Evolutionary conservation across 2,888 invertebrate genomes (phyloP).

Genomic region (Tethea ocularis): DNA sequence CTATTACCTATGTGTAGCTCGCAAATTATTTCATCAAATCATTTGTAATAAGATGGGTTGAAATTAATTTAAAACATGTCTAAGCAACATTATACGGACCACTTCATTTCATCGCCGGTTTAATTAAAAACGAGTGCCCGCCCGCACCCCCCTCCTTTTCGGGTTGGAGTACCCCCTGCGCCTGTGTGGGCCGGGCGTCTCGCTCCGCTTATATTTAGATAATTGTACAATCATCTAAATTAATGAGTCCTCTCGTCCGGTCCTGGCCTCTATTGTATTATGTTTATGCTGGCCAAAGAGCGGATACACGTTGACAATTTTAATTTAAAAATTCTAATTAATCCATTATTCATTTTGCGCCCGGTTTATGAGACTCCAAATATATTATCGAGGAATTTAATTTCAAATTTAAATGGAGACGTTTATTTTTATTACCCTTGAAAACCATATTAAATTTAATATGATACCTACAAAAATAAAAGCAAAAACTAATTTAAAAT

Average conservation of each 20-base stretch:
- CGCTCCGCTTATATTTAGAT: conserved; percentile 84
- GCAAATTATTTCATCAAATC: conserved; percentile 56
- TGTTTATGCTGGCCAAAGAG: conserved; percentile 64
- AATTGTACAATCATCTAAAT: conserved; percentile 85
- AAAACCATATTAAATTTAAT: neutral
- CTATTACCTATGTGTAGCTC: conserved; percentile 20
- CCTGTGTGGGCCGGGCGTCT: conserved; percentile 77
- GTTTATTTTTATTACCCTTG: neutral
- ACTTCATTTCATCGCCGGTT: conserved; percentile 83
- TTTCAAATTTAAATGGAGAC: conserved; percentile 29
- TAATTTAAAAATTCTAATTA: conserved; percentile 64
- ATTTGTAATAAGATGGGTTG: conserved; percentile 69
- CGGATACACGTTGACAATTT: conserved; percentile 72
- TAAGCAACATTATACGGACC: conserved; percentile 83
- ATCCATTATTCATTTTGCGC: conserved; percentile 50
- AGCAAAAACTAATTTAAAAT: neutral
- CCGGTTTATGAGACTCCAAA: conserved; percentile 40
- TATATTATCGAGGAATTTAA: conserved; percentile 35
- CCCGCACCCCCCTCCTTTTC: conserved; percentile 79
- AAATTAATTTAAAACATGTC: conserved; percentile 83
- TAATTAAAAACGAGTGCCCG: conserved; percentile 84
- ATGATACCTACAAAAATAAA: neutral
- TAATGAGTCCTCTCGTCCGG: conserved; percentile 83
- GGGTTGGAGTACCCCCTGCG: conserved; percentile 76
- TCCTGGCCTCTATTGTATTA: conserved; percentile 77